Conservation (phyloP, 1,140 invertebrate species). For the Paralvinella palmiformis region DNA sequence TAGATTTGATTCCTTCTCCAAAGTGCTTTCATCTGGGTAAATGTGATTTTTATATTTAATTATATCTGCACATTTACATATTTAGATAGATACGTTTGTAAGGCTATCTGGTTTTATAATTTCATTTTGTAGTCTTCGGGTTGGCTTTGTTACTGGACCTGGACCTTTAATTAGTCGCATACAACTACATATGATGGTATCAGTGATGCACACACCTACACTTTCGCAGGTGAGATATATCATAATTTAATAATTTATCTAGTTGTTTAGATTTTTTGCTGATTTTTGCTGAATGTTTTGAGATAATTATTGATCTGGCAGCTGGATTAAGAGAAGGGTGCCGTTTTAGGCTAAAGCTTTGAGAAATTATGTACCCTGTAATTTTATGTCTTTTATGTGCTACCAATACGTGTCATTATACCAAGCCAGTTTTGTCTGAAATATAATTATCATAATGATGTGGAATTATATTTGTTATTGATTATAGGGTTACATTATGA, state of each 20-base stretch:
- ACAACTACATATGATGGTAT: constrained; percentile 61
- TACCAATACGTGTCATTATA: no score
- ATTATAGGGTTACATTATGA: no score
- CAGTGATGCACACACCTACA: constrained; percentile 65
- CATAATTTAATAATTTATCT: constrained; percentile 30
- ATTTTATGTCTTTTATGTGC: no score
- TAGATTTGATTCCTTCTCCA: constrained; percentile 73
- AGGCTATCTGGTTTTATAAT: constrained; percentile 47
- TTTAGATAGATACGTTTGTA: neutral
- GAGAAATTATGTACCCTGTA: no score
- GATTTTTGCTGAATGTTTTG: no score
- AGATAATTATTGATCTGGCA: no score
- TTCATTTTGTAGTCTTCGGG: constrained; percentile 42
- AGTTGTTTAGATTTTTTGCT: no score
- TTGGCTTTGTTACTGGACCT: constrained; percentile 24
- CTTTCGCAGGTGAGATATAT: constrained; percentile 61
- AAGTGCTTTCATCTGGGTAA: constrained; percentile 59
- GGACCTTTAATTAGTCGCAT: constrained; percentile 32
- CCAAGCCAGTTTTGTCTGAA: no score
- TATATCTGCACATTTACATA: constrained; percentile 29
- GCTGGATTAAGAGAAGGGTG: no score
- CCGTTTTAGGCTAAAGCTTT: no score
- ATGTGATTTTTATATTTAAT: constrained; percentile 36
- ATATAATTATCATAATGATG: no score
- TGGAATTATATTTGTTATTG: no score